Base-by-base conservation (phyloP, 1,140 invertebrate species). In the Dendroctonus valens region DNA sequence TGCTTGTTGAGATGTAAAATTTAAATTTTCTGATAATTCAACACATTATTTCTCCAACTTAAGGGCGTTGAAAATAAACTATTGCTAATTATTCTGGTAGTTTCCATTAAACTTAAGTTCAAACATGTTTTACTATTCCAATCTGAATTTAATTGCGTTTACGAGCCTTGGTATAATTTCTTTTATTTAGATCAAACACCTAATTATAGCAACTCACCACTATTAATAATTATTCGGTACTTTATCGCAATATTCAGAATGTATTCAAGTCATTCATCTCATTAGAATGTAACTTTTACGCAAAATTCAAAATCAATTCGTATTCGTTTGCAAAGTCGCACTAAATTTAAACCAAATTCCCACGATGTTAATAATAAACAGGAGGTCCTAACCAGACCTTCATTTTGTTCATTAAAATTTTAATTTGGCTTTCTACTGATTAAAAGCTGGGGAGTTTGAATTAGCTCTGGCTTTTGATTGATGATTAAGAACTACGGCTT, bases 391-490 rank as follows among this genome's bases (percentile, higher is more conserved):
- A 58, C 55, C 55, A 46, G 55, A 42, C 41, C 12, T 42, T 44
- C 38, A 40, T 58, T 58, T 58, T 11, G 55, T 58, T 46, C 40
- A 58, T 58, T 58, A 58, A 58, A 58, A 58, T 58, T 58, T 58
- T 58, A 58, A 58, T 58, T 46, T 58, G 46, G 55, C 55, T 58
- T 58, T 58, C 55, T 46, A 44, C 55, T 58, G 41, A 58, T 58
- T 58, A 58, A 58, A 58, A 58, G 55, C 55, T 58, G 4, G 41
- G 7, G 12, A 58, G 55, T 44, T 46, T 44, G 41, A 58, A 58
- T 58, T 42, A 58, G 55, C 55, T 46, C 11, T 46, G 15, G 55
- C 26, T 58, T 58, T 58, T 58, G 55, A 58, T 58, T 58, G 55
- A 58, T 46, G 55, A 58, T 58, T 58, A 58, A 58, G 55, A 58